These are phyloP conservation scores for Pipa parva DNA, from an alignment of 2,113 vertebrate species.

Conservation along the genomic window DNA sequence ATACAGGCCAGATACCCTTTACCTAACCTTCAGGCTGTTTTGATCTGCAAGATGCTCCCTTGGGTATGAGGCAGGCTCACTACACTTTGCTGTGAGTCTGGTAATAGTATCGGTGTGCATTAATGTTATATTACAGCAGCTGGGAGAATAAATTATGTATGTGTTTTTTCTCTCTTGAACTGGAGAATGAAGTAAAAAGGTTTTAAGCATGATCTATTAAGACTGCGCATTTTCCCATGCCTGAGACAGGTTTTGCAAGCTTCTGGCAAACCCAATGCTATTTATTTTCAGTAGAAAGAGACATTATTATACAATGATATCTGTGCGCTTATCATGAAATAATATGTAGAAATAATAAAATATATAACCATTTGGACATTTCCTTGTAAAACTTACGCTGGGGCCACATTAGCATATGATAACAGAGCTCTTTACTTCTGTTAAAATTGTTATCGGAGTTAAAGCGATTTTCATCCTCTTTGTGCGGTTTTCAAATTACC, in stretches of 20 bases:
- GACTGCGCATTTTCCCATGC: neutral
- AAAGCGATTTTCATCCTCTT: too few relatives aligned
- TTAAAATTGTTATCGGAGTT: too few relatives aligned
- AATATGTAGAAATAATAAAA: too few relatives aligned
- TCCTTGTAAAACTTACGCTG: too few relatives aligned
- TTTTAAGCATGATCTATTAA: conserved; percentile 20
- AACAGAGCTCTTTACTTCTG: too few relatives aligned
- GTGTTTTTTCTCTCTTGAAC: conserved; percentile 35
- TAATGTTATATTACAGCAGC: conserved; percentile 45
- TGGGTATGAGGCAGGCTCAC: conserved; percentile 34
- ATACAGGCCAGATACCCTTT: conserved; percentile 19
- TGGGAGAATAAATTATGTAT: conserved; percentile 60
- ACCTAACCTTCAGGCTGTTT: conserved; percentile 45
- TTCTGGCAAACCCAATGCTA: too few relatives aligned
- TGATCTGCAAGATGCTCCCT: conserved; percentile 43
- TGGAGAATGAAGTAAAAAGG: conserved; percentile 36
- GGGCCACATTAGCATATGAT: too few relatives aligned
- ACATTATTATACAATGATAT: too few relatives aligned
- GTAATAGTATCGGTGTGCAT: conserved; percentile 43
- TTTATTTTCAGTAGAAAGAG: too few relatives aligned
- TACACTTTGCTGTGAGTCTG: conserved; percentile 44
- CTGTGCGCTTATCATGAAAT: too few relatives aligned
- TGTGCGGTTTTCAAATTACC: too few relatives aligned
- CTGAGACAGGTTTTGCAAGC: neutral
- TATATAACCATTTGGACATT: too few relatives aligned